Evolutionary conservation across 2,888 invertebrate species (phyloP), one percentile per base, ranked within the genome.

Genomic region (Tetanocera ferruginea): DNA sequence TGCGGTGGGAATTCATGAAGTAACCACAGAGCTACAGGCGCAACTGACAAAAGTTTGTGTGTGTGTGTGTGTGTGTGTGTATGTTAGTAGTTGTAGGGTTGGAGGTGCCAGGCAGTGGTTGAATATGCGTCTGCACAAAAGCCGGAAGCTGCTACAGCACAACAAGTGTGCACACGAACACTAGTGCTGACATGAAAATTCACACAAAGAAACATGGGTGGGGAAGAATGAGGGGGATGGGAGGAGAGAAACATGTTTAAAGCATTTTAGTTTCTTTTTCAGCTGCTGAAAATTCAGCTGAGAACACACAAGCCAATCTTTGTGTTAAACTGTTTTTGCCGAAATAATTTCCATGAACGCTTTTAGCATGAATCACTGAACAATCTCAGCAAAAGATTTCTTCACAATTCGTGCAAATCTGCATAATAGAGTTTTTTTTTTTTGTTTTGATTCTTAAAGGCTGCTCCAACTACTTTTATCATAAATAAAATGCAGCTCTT

Each of bases 321-420:
- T 6, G 37, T 11, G 43, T 43, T 43, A 43, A 43, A 43, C 43
- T 14, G 43, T 43, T 43, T 43, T 43, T 43, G 43, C 11, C 43
- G 43, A 43, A 43, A 43, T 43, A 43, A 43, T 43, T 43, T 11
- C 43, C 43, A 43, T 43, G 43, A 60, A 60, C 60, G 23, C 25
- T 60, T 60, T 28, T 14, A 28, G 25, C 60, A 60, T 25, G 60
- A 60, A 60, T 60, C 60, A 60, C 25, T 60, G 60, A 60, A 60
- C 25, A 60, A 60, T 60, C 25, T 60, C 28, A 28, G 60, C 14
- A 28, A 23, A 60, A 60, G 28, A 28, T 25, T 28, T 60, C 9
- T 28, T 11, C 25, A 11, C 9, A 60, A 60, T 6, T 60, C 25
- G 14, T 28, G 28, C 25, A 60, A 60, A 34, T 66, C 64, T 66